phyloP scores from a whole-genome alignment of 1,140 invertebrate species.

The Drosophila melanica region DNA sequence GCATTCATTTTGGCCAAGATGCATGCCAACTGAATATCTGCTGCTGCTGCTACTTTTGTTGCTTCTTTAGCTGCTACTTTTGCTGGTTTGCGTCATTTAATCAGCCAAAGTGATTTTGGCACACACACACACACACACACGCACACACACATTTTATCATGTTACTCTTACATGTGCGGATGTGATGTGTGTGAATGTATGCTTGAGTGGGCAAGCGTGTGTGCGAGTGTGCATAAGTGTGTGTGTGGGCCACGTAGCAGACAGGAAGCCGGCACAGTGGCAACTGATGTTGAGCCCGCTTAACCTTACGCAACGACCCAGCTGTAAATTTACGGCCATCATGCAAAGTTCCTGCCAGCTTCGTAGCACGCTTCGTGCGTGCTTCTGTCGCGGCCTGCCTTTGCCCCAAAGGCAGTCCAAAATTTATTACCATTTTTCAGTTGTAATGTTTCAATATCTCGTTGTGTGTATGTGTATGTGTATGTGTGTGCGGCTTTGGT shows the following conservation, averaged over 20 bases:
- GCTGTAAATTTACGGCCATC: constrained; percentile 73
- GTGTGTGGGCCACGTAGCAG: constrained; percentile 32
- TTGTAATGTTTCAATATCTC: constrained; percentile 81
- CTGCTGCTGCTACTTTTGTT: constrained; percentile 19
- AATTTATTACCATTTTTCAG: constrained; percentile 81
- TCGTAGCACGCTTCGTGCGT: constrained; percentile 39
- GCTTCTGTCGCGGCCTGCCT: constrained; percentile 25
- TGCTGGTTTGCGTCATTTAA: constrained; percentile 72
- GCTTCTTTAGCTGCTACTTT: constrained; percentile 17
- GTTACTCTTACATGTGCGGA: constrained; percentile 41
- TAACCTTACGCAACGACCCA: constrained; percentile 73
- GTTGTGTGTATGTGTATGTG: constrained; percentile 30
- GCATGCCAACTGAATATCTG: constrained; percentile 43
- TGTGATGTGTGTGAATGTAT: constrained; percentile 27
- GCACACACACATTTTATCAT: constrained; percentile 59
- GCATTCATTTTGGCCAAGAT: constrained; percentile 58
- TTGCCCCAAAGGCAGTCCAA: constrained; percentile 38
- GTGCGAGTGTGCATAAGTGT: constrained; percentile 18
- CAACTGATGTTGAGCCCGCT: constrained; percentile 70
- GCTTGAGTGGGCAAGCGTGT: constrained; percentile 11
- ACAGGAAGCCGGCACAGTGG: constrained; percentile 63
- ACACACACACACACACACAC: constrained; percentile 33
- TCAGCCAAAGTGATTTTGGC: constrained; percentile 78
- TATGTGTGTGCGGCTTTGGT: constrained; percentile 33
- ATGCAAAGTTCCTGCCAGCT: constrained; percentile 67